Evolutionary conservation across 2,797 vertebrate species (phyloP).

Genomic region (Manis javanica): DNA sequence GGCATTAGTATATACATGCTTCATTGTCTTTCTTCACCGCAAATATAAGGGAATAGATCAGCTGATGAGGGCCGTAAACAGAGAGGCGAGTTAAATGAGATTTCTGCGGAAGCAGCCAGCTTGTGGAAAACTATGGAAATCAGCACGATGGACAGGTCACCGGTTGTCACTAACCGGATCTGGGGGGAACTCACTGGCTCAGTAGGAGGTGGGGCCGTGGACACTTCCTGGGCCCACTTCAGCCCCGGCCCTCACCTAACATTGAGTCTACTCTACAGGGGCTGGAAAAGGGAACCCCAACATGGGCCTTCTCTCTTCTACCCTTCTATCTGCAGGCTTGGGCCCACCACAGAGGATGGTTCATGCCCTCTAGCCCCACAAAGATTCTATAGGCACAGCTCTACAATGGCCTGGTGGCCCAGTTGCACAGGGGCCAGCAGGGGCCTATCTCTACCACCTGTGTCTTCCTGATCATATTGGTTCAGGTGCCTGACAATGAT

Average conservation of each 20-base stretch:
- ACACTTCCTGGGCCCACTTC: neutral
- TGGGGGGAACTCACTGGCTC: neutral
- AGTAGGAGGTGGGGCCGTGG: neutral
- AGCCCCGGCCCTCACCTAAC: neutral
- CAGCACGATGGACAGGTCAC: neutral
- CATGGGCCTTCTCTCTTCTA: neutral
- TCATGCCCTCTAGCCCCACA: fast-evolving
- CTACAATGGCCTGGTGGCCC: neutral
- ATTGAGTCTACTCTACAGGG: neutral
- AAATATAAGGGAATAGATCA: constrained; percentile 56
- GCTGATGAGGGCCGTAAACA: neutral
- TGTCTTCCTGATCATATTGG: neutral
- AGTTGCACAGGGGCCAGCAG: neutral
- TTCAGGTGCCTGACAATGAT: neutral
- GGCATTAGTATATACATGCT: constrained; percentile 11
- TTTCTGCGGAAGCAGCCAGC: constrained; percentile 67
- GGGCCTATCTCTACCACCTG: neutral
- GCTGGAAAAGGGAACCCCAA: neutral
- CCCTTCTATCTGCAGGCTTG: neutral
- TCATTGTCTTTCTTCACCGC: constrained; percentile 53
- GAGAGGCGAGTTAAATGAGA: constrained; percentile 53
- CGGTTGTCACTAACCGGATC: neutral
- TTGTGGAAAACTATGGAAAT: constrained; percentile 22
- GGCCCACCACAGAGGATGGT: neutral
- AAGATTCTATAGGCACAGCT: neutral